Conservation (phyloP, 2,888 invertebrate genomes). For the Linnaemya tessellans region DNA sequence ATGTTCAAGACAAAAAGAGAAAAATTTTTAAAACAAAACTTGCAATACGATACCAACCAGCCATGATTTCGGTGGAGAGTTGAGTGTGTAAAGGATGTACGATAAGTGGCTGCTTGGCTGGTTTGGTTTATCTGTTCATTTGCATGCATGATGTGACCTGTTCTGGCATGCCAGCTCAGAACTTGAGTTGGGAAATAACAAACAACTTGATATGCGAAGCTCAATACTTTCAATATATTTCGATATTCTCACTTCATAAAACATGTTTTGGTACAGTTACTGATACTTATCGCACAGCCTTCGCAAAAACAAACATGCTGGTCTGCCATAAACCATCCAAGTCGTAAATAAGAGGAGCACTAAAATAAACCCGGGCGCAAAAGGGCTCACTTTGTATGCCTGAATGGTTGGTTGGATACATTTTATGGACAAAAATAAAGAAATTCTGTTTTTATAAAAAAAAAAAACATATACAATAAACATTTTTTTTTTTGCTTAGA, state of each 20-base stretch:
- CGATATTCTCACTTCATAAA: neutral
- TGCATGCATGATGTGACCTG: neutral
- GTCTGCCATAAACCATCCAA: constrained; percentile 37
- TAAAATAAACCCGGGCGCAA: constrained; percentile 36
- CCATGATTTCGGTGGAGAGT: constrained; percentile 13
- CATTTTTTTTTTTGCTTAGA: constrained; percentile 1
- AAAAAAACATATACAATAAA: no score
- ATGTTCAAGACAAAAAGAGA: neutral
- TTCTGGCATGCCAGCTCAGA: neutral
- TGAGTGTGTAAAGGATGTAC: neutral
- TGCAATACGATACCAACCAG: neutral
- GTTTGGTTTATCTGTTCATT: neutral
- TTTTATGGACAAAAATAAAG: constrained; percentile 38
- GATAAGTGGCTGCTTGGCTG: neutral
- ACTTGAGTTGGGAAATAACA: neutral
- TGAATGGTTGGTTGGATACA: constrained; percentile 49
- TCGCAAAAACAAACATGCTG: neutral
- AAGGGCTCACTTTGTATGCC: constrained; percentile 52
- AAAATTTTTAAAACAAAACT: no score
- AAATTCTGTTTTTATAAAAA: neutral
- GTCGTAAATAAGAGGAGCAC: constrained; percentile 42
- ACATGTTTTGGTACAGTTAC: neutral
- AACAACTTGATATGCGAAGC: neutral
- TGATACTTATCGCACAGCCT: constrained; percentile 25
- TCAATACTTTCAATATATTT: neutral